These are phyloP conservation scores for Pelecanus crispus DNA, from an alignment of 2,113 vertebrate species.

Conservation along the genomic window DNA sequence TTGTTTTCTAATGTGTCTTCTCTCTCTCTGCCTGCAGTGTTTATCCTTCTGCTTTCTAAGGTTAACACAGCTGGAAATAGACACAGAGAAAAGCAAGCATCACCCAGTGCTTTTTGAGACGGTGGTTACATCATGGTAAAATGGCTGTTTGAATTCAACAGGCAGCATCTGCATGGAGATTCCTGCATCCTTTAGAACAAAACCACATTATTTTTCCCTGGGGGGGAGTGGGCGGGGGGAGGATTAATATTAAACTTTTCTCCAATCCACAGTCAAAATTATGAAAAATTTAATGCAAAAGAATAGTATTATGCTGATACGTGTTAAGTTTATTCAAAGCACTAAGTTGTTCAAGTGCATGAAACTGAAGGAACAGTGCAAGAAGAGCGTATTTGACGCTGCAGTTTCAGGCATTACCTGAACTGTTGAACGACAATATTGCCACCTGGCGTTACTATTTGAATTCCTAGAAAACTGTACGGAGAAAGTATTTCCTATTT, in stretches of 20 bases:
- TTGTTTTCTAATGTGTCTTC: not conserved
- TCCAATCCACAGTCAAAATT: not conserved
- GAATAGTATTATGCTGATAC: accelerated
- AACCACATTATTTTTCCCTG: not conserved
- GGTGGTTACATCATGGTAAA: accelerated
- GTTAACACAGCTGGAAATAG: not conserved
- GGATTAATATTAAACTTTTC: not conserved
- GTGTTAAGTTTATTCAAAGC: not conserved
- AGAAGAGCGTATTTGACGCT: accelerated
- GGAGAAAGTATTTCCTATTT: not conserved
- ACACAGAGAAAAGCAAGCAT: not conserved
- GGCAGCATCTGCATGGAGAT: not conserved
- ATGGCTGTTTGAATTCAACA: not conserved
- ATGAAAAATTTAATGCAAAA: not conserved
- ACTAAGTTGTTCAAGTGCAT: accelerated
- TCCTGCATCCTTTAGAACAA: not conserved
- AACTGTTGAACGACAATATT: not conserved
- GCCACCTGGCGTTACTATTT: not conserved
- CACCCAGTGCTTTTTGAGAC: not conserved
- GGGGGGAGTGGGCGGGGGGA: accelerated
- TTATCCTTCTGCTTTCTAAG: not conserved
- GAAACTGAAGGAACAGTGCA: not conserved
- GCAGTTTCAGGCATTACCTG: accelerated
- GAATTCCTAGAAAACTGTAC: accelerated
- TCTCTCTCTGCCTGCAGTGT: not conserved